Base-by-base conservation (phyloP, 2,797 vertebrate species). In the Artibeus lituratus region DNA sequence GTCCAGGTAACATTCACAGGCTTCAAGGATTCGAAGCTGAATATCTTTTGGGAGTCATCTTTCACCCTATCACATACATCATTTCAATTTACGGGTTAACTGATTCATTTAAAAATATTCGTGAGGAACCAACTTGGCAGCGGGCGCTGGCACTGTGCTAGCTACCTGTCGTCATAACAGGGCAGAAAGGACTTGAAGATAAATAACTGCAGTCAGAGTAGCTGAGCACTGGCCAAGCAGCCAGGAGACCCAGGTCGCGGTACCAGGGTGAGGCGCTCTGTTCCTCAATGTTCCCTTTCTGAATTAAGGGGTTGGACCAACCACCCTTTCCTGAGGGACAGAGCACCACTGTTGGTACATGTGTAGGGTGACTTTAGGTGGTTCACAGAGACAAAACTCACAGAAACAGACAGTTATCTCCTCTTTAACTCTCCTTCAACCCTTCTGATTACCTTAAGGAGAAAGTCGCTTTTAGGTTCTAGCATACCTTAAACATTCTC, bases 101-200 rank as follows among this genome's bases (percentile, higher is more conserved):
- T 57, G 62, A 90, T 49, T 95, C 37, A 72, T 84, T 87, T 80
- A 55, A 87, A 94, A 85, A 62, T 62, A 49, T 65, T 72, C 73
- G 12, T 57, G 37, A 94, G 59, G 39, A 49, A 10, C 51, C 29
- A 29, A 35, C 26, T 10, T 39, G 77, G 62, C 78, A 57, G 35
- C 19, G 53, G 74, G 72, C 4, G 26, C 51, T 29, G n/a, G 35
- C 19, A 7, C 47, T 81, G 32, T 70, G 55, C 70, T 76, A 90
- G 35, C n/a, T 42, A 21, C 37, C 76, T 87, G 47, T 74, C 0
- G 0, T 80, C 57, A 76, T n/a, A 83, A 37, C 32, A 72, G 44
- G 53, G 86, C n/a, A 76, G 72, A 67, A 94, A 74, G 69, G 55
- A 49, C 42, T 88, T 80, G 24, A 44, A 26, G 32, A 29, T 62